Conservation (phyloP, 2,888 invertebrate species). For the Cheilosia urbana region DNA sequence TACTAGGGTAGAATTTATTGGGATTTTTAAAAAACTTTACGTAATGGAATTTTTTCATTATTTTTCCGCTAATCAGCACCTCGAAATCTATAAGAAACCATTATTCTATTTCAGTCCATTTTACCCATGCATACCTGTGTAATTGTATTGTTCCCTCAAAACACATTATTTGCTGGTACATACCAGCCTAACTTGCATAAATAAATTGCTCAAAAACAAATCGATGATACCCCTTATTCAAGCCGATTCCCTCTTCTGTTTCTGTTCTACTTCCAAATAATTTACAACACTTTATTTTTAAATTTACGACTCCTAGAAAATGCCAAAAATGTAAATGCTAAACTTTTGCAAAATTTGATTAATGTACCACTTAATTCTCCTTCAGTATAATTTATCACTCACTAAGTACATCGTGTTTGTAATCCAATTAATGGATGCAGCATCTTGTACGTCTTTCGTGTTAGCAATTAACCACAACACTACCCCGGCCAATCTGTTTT, state of each 20-base stretch:
- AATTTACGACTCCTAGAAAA: background rate
- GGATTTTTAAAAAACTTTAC: too few relatives aligned
- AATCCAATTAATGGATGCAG: constrained; percentile 56
- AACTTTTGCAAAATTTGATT: constrained; percentile 26
- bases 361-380: constrained; percentile 35
- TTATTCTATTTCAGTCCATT: too few relatives aligned
- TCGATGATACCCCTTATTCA: background rate
- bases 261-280: background rate
- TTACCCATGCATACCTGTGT: too few relatives aligned
- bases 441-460: constrained; percentile 51
- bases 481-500: constrained; percentile 23
- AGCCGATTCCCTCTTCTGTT: background rate
- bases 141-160: too few relatives aligned
- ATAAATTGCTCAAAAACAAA: background rate
- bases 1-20: too few relatives aligned
- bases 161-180: too few relatives aligned
- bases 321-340: background rate
- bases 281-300: background rate
- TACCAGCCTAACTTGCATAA: too few relatives aligned
- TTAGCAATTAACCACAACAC: constrained; percentile 62
- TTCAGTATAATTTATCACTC: constrained; percentile 47
- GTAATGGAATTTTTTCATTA: too few relatives aligned
- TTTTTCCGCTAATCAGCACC: too few relatives aligned
- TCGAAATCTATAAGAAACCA: too few relatives aligned
- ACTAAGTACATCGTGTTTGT: constrained; percentile 26